Evolutionary conservation across 1,140 invertebrate species (phyloP), one percentile per base, ranked within the genome.

Genomic region (Leptinotarsa texana): DNA sequence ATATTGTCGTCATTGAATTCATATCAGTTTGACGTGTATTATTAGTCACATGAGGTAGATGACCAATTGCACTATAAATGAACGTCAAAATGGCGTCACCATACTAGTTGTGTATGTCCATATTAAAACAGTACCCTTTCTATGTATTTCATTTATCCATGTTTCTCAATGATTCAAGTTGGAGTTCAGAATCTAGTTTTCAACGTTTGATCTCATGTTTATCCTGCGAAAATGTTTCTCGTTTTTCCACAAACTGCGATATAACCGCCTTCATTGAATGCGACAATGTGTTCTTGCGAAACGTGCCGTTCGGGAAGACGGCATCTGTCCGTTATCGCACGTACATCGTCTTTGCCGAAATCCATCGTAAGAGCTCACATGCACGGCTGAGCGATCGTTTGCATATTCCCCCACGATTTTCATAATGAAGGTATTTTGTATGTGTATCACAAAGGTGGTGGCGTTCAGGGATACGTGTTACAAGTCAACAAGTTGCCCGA

Each of bases 331-430:
- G 79, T 81, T 83, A 83, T 83, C 82, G 78, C 82, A 83, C 82
- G 82, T 83, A 79, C 80, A 81, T 81, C 82, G 81, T 82, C 82
- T 83, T 81, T 82, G 72, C 79, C 77, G 78, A 83, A 83, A 83
- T 83, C 82, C 82, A 82, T 79, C 80, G 77, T 67, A 69, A 72
- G 72, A 75, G 76, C 74, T 77, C 78, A 67, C 75, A 73, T 79
- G 80, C 82, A 83, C 82, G 82, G 79, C 72, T 80, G 75, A 75
- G 63, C 73, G 74, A 62, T 70, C 76, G 74, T 76, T 78, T 80
- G 82, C 79, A 83, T 82, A 83, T 82, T 81, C 77, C 70, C 42
- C 70, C 47, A 72, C 77, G 61, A 81, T 81, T 82, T 82, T 78
- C 75, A 74, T 77, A 77, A 77, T 77, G 65, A 77, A 68, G 24